Percentiles rank a stretch among this genome's conserved stretches.
Conservation (phyloP, 2,113 vertebrate species). For the Sebastes schlegelii region DNA sequence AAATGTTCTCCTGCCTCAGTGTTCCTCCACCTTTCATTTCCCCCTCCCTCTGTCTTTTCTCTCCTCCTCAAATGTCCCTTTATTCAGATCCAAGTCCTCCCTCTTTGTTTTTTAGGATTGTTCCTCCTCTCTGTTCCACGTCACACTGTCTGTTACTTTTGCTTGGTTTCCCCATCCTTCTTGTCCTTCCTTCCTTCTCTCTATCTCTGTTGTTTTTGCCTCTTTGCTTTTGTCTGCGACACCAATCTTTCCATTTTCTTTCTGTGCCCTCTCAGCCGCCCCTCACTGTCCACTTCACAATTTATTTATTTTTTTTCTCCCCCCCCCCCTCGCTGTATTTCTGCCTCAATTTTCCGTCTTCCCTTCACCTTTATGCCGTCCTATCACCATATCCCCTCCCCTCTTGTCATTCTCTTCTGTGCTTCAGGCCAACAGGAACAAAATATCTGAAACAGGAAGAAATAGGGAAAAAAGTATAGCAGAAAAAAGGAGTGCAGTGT, state of each 20-base stretch:
- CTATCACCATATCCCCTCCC: not conserved
- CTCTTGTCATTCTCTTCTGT: not conserved
- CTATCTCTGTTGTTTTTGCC: constrained; percentile 6
- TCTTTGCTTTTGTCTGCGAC: constrained; percentile 3
- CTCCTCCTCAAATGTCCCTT: constrained; percentile 33
- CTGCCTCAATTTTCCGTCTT: not conserved
- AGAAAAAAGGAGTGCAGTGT: not conserved
- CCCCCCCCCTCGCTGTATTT: not conserved
- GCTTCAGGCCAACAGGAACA: not conserved
- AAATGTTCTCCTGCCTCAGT: not conserved
- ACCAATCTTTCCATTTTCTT: constrained; percentile 11
- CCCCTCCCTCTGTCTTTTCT: constrained; percentile 6
- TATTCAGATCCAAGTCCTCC: not conserved
- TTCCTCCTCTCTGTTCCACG: not conserved
- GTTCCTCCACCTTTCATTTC: constrained; percentile 14
- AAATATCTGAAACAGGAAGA: not conserved
- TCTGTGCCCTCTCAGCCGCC: not conserved
- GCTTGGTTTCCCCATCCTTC: not conserved
- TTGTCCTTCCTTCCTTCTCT: constrained; percentile 18
- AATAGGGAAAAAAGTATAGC: not conserved
- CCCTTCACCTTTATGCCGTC: not conserved
- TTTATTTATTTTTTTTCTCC: not conserved
- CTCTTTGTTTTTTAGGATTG: too few species aligned
- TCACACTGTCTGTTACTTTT: not conserved
- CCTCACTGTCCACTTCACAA: not conserved